Conservation (phyloP, 2,113 vertebrate species). For the Pavo muticus region DNA sequence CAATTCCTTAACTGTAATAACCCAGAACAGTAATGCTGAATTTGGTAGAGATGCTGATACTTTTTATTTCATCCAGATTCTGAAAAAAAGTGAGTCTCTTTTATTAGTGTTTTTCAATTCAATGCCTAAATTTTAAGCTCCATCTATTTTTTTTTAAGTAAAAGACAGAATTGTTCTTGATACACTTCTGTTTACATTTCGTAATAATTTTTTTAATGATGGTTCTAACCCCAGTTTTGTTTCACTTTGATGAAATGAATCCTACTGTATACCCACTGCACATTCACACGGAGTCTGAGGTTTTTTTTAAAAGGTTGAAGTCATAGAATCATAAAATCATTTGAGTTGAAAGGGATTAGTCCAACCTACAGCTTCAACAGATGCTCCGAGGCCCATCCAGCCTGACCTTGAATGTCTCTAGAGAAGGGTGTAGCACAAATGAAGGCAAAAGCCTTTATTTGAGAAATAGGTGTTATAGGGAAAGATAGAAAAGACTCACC, state of each 20-base stretch:
- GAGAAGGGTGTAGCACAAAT: too few relatives aligned
- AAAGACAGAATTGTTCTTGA: neutral
- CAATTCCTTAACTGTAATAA: neutral
- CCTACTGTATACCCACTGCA: neutral
- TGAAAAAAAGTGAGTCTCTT: rapidly evolving
- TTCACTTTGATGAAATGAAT: neutral
- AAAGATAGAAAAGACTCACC: too few relatives aligned
- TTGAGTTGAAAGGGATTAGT: too few relatives aligned
- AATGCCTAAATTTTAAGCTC: neutral
- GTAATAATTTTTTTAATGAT: neutral
- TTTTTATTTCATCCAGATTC: neutral
- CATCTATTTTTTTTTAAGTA: neutral
- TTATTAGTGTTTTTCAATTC: neutral
- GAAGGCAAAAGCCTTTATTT: too few relatives aligned
- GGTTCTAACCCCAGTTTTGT: neutral
- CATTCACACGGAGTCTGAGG: rapidly evolving
- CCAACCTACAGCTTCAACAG: too few relatives aligned
- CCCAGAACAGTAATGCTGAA: rapidly evolving
- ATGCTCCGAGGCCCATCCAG: too few relatives aligned
- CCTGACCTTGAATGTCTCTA: too few relatives aligned
- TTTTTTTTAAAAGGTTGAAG: neutral
- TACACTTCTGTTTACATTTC: neutral
- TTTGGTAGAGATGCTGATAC: neutral
- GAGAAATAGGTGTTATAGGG: too few relatives aligned
- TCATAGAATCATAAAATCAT: too few relatives aligned